Base-by-base conservation (phyloP, 2,113 vertebrate genomes). In the Crotalus viridis region DNA sequence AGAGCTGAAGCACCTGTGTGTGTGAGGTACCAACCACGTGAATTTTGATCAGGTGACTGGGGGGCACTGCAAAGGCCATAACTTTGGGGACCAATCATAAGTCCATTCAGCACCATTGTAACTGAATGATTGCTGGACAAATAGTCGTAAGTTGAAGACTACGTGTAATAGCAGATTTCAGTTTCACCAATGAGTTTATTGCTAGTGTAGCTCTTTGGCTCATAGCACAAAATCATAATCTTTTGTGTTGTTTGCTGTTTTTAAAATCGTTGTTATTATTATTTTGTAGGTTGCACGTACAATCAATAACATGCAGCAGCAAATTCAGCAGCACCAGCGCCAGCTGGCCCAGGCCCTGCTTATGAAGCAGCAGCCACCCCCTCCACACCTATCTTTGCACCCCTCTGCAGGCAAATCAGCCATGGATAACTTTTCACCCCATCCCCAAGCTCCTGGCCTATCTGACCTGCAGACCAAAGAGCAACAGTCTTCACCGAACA, bases 251-350 rank as follows among this genome's bases (percentile, higher is more conserved):
- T 81, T 43, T 43, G 85, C 59, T 28, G 5, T 52, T 43, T 2
- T 48, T 93, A 61, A 89, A 33, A 10, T n/a, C 5, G 88, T 13
- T 55, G 26, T 26, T 89, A 57, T 54, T 5, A n/a, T 43, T 93
- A 17, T 89, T 55, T 88, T 10, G 69, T 91, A 99, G 99, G 99
- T 99, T 98, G 99, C 99, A 98, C 99, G 99, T 98, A 99, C 99
- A 99, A 99, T 99, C 99, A 99, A 98, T 97, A 99, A 99, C 98
- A 99, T 99, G 98, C 99, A 99, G 98, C 99, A 99, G 98, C 99
- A 99, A 98, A 99, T 99, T 98, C 99, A 99, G 98, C 99, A 99
- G 98, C 99, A 99, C 98, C 99, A 99, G 98, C 99, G 99, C 96
- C 99, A 99, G 98, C 98, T 99, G 97, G 99, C 99, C 98, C 99